These are phyloP conservation scores for Latrodectus geometricus DNA, from an alignment of 1,140 invertebrate species.

Conservation along the genomic window DNA sequence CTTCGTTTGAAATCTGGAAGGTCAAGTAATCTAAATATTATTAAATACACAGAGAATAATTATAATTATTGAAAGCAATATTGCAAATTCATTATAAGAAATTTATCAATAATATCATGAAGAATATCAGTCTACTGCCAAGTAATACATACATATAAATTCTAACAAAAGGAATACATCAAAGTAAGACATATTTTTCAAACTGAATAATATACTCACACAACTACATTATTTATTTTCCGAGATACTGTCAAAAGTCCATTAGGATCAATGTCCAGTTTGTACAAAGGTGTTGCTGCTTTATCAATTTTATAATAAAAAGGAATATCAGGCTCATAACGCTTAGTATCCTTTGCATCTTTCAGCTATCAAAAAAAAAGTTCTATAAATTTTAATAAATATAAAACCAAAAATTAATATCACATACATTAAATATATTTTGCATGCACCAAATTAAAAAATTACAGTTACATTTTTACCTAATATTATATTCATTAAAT, in stretches of 20 bases:
- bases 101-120: background rate
- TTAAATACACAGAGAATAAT: no score
- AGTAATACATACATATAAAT: background rate
- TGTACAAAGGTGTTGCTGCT: conserved; percentile 2
- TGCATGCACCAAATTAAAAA: no score
- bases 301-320: conserved; percentile 1
- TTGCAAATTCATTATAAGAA: background rate
- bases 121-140: background rate
- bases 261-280: conserved; percentile 1
- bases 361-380: conserved; percentile 1
- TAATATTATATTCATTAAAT: no score
- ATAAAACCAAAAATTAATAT: no score
- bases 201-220: conserved; percentile 10
- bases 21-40: conserved; percentile 1
- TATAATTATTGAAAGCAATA: background rate
- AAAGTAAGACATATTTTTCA: background rate
- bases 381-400: no score
- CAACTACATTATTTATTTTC: conserved; percentile 1
- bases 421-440: no score
- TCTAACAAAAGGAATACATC: background rate
- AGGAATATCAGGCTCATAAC: conserved; percentile 29
- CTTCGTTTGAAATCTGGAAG: conserved; percentile 52
- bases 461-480: no score
- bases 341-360: conserved; percentile 1
- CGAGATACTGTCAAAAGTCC: conserved; percentile 4